Percentiles rank a stretch among this genome's conserved stretches.
Evolutionary conservation across 2,113 vertebrate species (phyloP).

Genomic region (Otocyon megalotis): DNA sequence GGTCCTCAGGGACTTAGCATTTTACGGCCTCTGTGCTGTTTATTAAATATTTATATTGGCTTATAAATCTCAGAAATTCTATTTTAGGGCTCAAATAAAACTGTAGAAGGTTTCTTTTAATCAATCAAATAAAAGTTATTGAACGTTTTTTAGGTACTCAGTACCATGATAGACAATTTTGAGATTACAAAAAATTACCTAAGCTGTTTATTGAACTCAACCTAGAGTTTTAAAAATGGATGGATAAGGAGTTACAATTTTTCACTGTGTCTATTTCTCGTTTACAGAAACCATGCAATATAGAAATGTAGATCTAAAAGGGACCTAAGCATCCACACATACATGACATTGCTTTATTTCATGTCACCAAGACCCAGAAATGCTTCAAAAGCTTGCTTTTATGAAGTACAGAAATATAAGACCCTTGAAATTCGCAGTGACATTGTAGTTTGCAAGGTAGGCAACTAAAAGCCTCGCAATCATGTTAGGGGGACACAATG

Average conservation of each 20-base stretch:
- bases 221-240: neutral
- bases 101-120: neutral
- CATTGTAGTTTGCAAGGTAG: neutral
- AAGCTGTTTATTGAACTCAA: neutral
- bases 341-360: neutral
- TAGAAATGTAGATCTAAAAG: neutral
- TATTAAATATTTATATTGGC: slow-evolving; percentile 34
- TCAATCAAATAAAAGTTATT: neutral
- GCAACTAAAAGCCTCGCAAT: slow-evolving; percentile 2
- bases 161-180: neutral
- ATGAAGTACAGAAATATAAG: neutral
- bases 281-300: neutral
- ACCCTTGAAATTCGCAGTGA: neutral
- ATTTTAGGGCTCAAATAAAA: neutral
- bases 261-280: neutral
- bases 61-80: slow-evolving; percentile 48
- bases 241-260: neutral
- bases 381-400: fast-evolving
- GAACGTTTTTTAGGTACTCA: neutral
- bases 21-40: neutral
- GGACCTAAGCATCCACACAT: neutral
- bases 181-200: neutral
- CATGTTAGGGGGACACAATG: neutral
- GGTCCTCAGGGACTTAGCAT: neutral
- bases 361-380: neutral